Conservation (phyloP, 2,113 vertebrate genomes). For the Sylvilagus bachmani region DNA sequence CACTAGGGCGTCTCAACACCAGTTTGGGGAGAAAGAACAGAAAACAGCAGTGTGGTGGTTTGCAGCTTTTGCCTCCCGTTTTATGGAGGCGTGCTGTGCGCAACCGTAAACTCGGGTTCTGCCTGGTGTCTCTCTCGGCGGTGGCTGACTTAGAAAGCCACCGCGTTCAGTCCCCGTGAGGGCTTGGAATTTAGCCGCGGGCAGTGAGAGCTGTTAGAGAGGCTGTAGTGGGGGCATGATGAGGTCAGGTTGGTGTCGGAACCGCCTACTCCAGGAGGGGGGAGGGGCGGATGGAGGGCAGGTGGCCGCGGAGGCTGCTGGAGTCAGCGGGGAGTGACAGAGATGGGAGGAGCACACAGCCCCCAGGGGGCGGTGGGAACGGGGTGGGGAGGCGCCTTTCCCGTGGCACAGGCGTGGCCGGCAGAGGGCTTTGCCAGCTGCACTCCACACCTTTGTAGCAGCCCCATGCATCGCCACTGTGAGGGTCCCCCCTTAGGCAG, state of each 20-base stretch:
- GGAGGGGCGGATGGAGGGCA: not conserved
- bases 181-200: slow-evolving; percentile 71
- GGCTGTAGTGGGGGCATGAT: slow-evolving; percentile 68
- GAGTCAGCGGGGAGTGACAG: not conserved
- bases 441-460: not conserved
- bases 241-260: slow-evolving; percentile 69
- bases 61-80: slow-evolving; percentile 38
- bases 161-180: slow-evolving; percentile 59
- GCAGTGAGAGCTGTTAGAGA: slow-evolving; percentile 74
- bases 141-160: slow-evolving; percentile 64
- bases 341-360: too few species aligned
- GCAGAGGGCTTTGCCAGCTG: not conserved
- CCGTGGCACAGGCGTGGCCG: not conserved
- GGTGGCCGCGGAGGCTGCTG: not conserved
- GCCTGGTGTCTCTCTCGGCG: slow-evolving; percentile 2
- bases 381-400: not conserved
- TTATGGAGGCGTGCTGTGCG: slow-evolving; percentile 61
- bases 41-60: slow-evolving; percentile 10
- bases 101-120: slow-evolving; percentile 60
- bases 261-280: slow-evolving; percentile 40
- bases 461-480: not conserved
- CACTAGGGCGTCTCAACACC: not conserved
- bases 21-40: not conserved
- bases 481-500: not conserved
- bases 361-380: too few species aligned